Evolutionary conservation across 2,888 invertebrate species (phyloP), one percentile per base, ranked within the genome.

Genomic region (Tupiocoris notatus): DNA sequence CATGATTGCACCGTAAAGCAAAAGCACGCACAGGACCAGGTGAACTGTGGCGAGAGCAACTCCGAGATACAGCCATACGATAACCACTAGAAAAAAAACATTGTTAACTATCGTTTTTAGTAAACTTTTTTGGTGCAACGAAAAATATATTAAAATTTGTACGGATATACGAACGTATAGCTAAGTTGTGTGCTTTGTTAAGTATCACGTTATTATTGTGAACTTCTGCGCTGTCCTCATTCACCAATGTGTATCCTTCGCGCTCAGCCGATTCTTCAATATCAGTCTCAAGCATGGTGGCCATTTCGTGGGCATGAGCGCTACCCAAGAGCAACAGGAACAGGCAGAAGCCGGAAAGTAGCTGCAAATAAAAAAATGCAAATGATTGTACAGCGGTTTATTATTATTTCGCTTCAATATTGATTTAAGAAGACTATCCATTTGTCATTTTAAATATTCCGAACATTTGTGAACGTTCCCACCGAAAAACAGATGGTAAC

Each of bases 151-250:
- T n/a, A n/a, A n/a, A n/a, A n/a, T n/a, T n/a, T n/a, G n/a, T n/a
- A n/a, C n/a, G n/a, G n/a, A n/a, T 2, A 57, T 22, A 79, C 81
- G 80, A 71, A 85, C 86, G 84, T 74, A 83, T 83, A 57, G 85
- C 85, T 70, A 85, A 83, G 65, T 84, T 84, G 80, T 85, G 84
- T 9, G 85, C 86, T 66, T 84, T 81, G 67, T 84, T 84, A 83
- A 86, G 84, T 77, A 83, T 83, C 23, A 83, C 83, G 54, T 84
- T 84, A 77, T 85, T 85, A 57, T 85, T 83, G 1, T 77, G 77
- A 83, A 83, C 7, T 82, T 83, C 76, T 82, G 83, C 75, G 68
- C 65, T 63, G 9, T 78, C 79, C 17, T 80, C 80, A 73, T 84
- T 84, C 75, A 83, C 83, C 65, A 84, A 77, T 20, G 83, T 83